A percentile compares a stretch with the other conserved stretches of the same genome.
Evolutionary conservation across 2,113 vertebrate species (phyloP).

Genomic region (Gallinago media): DNA sequence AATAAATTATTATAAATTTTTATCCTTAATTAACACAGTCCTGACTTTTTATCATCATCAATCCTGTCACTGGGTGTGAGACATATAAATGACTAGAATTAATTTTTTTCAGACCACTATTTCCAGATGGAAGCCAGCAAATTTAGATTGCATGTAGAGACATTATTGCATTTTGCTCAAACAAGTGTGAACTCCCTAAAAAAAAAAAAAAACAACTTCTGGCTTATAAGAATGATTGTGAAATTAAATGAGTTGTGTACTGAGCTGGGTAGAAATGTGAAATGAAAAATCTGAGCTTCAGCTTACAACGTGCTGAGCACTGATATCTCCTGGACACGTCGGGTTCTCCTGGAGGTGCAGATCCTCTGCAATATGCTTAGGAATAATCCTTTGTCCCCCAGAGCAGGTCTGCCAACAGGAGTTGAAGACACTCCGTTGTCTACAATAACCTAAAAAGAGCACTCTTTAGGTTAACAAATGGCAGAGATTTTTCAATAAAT

Average conservation of each 20-base stretch:
- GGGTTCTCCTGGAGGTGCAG: not conserved
- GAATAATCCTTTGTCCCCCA: not conserved
- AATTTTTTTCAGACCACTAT: not conserved
- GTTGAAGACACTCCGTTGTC: not conserved
- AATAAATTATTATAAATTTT: constrained; percentile 16
- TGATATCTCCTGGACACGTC: not conserved
- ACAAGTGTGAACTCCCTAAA: not conserved
- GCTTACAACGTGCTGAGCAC: not conserved
- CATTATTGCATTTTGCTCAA: not conserved
- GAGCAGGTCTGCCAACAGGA: not conserved
- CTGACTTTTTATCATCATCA: not conserved
- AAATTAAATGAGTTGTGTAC: not conserved
- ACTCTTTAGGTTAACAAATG: not conserved
- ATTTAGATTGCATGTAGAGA: constrained; percentile 12
- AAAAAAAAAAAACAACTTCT: not conserved
- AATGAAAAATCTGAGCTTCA: not conserved
- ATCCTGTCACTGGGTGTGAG: not conserved
- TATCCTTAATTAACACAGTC: constrained; percentile 11
- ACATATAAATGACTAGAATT: not conserved
- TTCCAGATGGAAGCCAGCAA: not conserved
- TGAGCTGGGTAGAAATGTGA: not conserved
- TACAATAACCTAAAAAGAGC: not conserved
- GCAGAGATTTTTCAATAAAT: not conserved
- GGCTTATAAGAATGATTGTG: not conserved
- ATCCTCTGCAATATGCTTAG: not conserved